phyloP scores from a whole-genome alignment of 2,888 invertebrate species.

The Trichogramma dendrolimi region DNA sequence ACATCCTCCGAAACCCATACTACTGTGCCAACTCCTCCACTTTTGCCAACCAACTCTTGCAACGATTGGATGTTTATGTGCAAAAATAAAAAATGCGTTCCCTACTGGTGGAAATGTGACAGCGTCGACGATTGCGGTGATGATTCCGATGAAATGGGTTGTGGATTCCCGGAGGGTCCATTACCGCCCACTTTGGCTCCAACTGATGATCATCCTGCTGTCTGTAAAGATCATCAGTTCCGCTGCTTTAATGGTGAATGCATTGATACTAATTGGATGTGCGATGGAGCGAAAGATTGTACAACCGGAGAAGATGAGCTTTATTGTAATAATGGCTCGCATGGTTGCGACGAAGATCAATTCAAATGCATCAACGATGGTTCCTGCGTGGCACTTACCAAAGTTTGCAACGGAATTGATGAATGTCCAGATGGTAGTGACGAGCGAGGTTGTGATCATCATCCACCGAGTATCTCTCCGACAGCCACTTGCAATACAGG shows the following conservation, averaged over 20 bases:
- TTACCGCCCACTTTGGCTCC: constrained; percentile 26
- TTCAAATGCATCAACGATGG: constrained; percentile 63
- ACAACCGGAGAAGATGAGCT: constrained; percentile 61
- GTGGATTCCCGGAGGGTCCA: constrained; percentile 42
- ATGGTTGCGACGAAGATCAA: constrained; percentile 50
- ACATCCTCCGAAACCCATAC: constrained; percentile 54
- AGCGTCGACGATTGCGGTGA: constrained; percentile 73
- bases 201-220: constrained; percentile 35
- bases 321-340: constrained; percentile 47
- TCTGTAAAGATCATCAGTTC: constrained; percentile 59
- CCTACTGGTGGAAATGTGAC: constrained; percentile 80
- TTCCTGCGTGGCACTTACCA: constrained; percentile 57
- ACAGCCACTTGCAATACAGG: constrained; percentile 55
- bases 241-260: constrained; percentile 59
- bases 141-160: constrained; percentile 69
- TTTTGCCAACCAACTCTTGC: constrained; percentile 54
- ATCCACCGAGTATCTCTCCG: constrained; percentile 43
- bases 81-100: constrained; percentile 66
- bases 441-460: constrained; percentile 52
- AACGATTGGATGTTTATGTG: constrained; percentile 78
- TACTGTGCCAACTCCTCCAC: constrained; percentile 30
- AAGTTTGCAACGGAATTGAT: constrained; percentile 55
- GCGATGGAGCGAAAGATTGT: constrained; percentile 62
- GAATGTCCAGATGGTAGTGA: constrained; percentile 60
- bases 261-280: constrained; percentile 60